Base-by-base conservation (phyloP, 2,888 invertebrate species). In the Lottia scabra region DNA sequence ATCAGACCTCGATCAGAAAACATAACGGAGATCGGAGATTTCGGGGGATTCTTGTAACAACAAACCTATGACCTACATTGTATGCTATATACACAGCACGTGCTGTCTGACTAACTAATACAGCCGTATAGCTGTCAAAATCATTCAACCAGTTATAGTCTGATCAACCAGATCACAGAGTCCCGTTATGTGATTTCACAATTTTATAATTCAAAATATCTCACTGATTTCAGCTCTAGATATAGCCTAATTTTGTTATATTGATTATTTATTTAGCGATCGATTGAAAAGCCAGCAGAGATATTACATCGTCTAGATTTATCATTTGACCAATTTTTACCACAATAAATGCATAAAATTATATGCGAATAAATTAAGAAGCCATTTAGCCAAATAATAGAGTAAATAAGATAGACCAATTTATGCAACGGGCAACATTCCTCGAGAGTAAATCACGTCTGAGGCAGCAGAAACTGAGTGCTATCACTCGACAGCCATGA, bases 211-310 rank as follows among this genome's bases (percentile, higher is more conserved):
- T 38, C 38, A 27, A 30, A 66, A 71, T 62, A 56, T 65, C 68
- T 68, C 63, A 64, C 68, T 68, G 64, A 68, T 68, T 68, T 68
- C 30, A 44, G 64, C 65, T 63, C 72, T 67, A 68, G 68, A 64
- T 64, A 65, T 62, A 72, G n/a, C n/a, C n/a, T n/a, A 68, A 72
- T 75, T 72, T 72, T 67, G 67, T 72, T 70, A 70, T 75, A 75
- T 75, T 75, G 75, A 75, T 75, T 75, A 72, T 72, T 72, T 75
- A 72, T 67, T 72, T 69, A 62, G 72, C 56, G 72, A 75, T 75
- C 75, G 75, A 75, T 75, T 67, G 70, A 66, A 69, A 67, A 70
- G 72, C 69, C 70, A 75, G 71, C 69, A 70, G 67, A 75, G 70
- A 72, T 72, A 72, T 38, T 38, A 38, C 38, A 38, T 38, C 38